These are phyloP conservation scores for Neotoma lepida DNA, from an alignment of 2,113 vertebrate species.

Conservation along the genomic window DNA sequence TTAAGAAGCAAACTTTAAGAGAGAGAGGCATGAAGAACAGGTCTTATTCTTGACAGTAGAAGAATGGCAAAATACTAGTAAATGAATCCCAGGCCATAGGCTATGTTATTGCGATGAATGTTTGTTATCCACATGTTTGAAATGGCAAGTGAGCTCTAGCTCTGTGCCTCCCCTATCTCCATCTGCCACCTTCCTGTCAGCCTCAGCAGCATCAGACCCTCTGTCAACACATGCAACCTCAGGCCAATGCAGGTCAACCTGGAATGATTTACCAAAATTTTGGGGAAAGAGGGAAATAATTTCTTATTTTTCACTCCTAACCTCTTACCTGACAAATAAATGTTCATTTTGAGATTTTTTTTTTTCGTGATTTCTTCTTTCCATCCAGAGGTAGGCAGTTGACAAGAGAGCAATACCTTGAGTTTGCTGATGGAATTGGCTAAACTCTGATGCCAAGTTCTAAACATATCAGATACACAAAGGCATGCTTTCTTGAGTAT, in stretches of 20 bases:
- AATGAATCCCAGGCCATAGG: neutral
- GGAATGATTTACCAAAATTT: neutral
- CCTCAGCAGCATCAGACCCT: neutral
- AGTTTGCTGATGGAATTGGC: neutral
- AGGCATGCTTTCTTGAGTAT: neutral
- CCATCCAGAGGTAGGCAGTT: neutral
- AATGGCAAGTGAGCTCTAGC: neutral
- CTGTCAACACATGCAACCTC: neutral
- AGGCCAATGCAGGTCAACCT: neutral
- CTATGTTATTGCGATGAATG: neutral
- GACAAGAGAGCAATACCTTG: neutral
- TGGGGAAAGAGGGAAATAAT: neutral
- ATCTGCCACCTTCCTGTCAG: neutral
- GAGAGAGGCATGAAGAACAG: neutral
- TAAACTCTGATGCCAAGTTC: neutral
- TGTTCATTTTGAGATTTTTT: slow-evolving; percentile 4
- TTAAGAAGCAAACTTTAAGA: neutral
- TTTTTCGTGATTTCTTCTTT: neutral
- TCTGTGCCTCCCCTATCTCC: neutral
- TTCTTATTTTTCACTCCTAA: neutral
- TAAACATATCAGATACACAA: neutral
- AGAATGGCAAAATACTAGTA: neutral
- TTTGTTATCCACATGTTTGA: neutral
- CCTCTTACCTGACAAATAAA: neutral
- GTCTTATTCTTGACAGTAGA: neutral